Conservation (phyloP, 2,888 invertebrate species). For the Andrena minutula region DNA sequence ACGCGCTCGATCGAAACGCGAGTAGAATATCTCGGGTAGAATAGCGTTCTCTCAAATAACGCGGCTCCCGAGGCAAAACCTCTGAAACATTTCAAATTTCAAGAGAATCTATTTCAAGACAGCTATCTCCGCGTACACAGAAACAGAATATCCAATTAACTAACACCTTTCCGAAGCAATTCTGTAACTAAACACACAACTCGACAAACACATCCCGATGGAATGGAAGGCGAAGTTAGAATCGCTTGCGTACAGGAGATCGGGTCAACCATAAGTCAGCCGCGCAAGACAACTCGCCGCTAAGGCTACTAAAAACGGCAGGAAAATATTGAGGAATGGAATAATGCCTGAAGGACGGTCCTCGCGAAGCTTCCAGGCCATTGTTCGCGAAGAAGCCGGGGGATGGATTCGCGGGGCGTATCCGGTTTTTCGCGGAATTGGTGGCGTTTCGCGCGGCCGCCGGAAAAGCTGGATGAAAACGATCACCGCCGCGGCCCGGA, state of each 20-base stretch:
- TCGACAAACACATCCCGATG: background rate
- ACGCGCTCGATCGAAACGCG: no score
- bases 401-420: conserved; percentile 42
- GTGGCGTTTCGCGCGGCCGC: conserved; percentile 41
- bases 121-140: no score
- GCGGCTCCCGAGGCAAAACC: no score
- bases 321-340: conserved; percentile 14
- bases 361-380: conserved; percentile 7
- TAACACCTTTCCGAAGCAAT: no score
- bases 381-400: conserved; percentile 31
- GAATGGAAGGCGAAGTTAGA: background rate
- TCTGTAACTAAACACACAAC: no score
- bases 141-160: no score
- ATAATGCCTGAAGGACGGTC: background rate
- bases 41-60: no score
- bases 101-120: no score
- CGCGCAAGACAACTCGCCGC: background rate
- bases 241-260: background rate
- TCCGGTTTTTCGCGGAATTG: conserved; percentile 49
- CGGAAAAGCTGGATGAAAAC: conserved; percentile 44
- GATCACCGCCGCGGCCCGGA: conserved; percentile 22
- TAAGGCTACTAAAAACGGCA: background rate
- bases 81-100: no score
- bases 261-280: conserved; percentile 11
- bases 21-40: no score